phyloP scores from a whole-genome alignment of 2,113 vertebrate species.

The Casuarius casuarius region DNA sequence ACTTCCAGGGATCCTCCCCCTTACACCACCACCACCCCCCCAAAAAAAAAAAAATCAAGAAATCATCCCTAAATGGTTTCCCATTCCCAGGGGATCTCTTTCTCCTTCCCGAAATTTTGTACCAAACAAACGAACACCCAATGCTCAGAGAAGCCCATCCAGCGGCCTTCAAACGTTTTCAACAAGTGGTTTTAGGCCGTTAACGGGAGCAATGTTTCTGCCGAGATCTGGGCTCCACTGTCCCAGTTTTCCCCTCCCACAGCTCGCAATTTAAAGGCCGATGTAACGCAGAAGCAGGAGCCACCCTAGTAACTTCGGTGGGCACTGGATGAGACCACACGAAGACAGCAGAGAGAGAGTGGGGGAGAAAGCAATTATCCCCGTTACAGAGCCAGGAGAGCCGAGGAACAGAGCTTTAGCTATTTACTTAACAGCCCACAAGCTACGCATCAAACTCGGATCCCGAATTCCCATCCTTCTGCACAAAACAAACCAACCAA shows the following conservation, averaged over 20 bases:
- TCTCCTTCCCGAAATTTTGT: background rate
- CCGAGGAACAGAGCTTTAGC: background rate
- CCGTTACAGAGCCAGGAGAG: accelerated
- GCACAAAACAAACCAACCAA: conserved; percentile 1
- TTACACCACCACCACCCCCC: accelerated
- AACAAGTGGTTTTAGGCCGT: background rate
- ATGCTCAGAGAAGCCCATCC: background rate
- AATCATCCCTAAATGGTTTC: background rate
- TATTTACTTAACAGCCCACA: background rate
- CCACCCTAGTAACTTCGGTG: background rate
- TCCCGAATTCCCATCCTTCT: background rate
- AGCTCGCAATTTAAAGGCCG: background rate
- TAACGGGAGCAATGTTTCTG: background rate
- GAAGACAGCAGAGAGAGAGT: background rate
- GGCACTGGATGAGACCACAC: accelerated
- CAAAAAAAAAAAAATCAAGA: background rate
- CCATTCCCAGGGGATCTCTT: background rate
- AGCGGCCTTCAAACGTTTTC: background rate
- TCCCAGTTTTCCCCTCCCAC: background rate
- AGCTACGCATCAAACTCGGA: background rate
- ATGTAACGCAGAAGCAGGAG: accelerated
- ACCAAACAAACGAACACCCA: background rate
- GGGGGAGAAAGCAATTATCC: background rate
- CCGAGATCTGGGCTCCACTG: background rate
- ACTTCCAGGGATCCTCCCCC: background rate